phyloP scores from a whole-genome alignment of 30 jellyfish, hydroid and myxozoan species.

The Nemopilema nomurai region DNA sequence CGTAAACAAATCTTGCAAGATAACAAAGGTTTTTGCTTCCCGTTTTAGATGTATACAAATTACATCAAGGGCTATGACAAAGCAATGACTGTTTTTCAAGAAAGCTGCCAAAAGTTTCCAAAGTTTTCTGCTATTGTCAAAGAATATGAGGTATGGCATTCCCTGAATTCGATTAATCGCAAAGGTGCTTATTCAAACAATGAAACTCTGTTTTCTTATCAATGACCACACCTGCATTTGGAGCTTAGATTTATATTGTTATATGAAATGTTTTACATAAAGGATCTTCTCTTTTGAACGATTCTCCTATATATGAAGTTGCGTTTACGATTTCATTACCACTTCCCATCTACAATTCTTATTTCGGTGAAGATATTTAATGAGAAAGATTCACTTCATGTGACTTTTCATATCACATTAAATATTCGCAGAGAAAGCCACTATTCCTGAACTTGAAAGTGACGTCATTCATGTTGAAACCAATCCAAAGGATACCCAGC shows the following conservation, averaged over 20 bases:
- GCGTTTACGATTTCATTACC: neutral
- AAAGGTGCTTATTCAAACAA: no score
- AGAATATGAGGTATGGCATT: conserved; percentile 81
- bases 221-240: no score
- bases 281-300: no score
- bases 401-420: neutral
- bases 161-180: no score
- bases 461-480: conserved; percentile 84
- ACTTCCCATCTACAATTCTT: neutral
- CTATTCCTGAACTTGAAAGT: conserved; percentile 66
- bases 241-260: no score
- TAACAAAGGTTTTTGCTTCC: neutral
- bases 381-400: neutral
- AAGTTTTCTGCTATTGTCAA: conserved; percentile 83
- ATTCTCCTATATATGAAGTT: no score
- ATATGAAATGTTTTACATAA: no score
- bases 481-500: conserved; percentile 98
- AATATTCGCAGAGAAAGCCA: conserved; percentile 66
- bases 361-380: neutral
- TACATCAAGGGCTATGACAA: conserved; percentile 92
- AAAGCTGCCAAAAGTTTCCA: conserved; percentile 55
- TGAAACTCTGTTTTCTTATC: no score
- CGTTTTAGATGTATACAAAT: conserved; percentile 83
- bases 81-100: conserved; percentile 88
- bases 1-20: no score